Evolutionary conservation across 2,888 invertebrate species (phyloP).

Genomic region (Polydrusus cervinus): DNA sequence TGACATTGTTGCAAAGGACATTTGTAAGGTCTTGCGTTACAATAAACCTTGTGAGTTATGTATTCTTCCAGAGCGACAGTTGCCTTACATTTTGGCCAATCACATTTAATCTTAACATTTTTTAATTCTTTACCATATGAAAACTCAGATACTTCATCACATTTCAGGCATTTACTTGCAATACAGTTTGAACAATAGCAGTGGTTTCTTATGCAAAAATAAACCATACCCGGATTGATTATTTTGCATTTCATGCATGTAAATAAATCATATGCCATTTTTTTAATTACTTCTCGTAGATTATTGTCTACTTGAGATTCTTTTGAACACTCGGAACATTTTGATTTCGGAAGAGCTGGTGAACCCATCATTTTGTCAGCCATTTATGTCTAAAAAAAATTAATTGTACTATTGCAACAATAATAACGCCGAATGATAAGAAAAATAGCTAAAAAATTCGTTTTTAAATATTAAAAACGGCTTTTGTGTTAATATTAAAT

Average conservation of each 20-base stretch:
- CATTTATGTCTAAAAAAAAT: neutral
- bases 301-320: neutral
- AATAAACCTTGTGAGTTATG: neutral
- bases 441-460: too few relatives aligned
- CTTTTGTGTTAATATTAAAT: too few relatives aligned
- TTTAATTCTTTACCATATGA: conserved; percentile 7
- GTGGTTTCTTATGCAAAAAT: too few relatives aligned
- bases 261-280: conserved; percentile 13
- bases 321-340: neutral
- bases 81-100: conserved; percentile 19
- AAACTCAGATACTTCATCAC: neutral
- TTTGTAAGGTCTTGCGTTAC: conserved; percentile 9
- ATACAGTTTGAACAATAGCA: neutral
- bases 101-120: conserved; percentile 19
- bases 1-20: conserved; percentile 22
- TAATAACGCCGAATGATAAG: too few relatives aligned
- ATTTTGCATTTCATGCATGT: conserved; percentile 16
- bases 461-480: too few relatives aligned
- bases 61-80: neutral
- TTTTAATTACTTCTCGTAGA: neutral
- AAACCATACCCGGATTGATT: too few relatives aligned
- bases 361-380: neutral
- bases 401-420: too few relatives aligned
- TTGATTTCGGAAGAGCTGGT: neutral
- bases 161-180: conserved; percentile 4